Evolutionary conservation across 2,113 vertebrate species (phyloP).

Genomic region (Oophaga pumilio): DNA sequence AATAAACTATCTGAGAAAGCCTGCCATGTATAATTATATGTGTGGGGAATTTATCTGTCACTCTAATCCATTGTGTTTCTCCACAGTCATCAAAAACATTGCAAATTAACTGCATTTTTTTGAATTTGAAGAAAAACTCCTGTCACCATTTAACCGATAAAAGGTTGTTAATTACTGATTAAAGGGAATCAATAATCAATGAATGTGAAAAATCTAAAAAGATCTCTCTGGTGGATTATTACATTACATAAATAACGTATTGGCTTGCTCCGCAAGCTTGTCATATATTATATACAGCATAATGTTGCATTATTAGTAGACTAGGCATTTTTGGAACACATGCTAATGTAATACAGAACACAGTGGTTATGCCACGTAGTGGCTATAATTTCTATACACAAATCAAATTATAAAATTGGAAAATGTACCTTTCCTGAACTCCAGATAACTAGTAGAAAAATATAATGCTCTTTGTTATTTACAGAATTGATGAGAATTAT

Average conservation of each 20-base stretch:
- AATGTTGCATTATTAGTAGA: neutral
- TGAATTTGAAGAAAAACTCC: neutral
- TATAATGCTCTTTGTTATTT: no score
- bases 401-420: no score
- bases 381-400: no score
- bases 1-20: neutral
- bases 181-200: neutral
- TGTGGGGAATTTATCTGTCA: neutral
- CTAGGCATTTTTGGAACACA: neutral
- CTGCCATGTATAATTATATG: slow-evolving; percentile 2
- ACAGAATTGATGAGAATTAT: no score
- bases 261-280: neutral
- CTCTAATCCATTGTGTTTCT: slow-evolving; percentile 4
- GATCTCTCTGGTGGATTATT: neutral
- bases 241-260: neutral
- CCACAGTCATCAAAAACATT: neutral
- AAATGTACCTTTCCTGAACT: no score
- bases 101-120: neutral
- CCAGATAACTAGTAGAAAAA: no score
- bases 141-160: neutral
- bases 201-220: neutral
- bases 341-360: neutral
- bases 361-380: no score
- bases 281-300: neutral
- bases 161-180: neutral